phyloP scores from a whole-genome alignment of 2,888 invertebrate genomes.

The Lymantria monacha region DNA sequence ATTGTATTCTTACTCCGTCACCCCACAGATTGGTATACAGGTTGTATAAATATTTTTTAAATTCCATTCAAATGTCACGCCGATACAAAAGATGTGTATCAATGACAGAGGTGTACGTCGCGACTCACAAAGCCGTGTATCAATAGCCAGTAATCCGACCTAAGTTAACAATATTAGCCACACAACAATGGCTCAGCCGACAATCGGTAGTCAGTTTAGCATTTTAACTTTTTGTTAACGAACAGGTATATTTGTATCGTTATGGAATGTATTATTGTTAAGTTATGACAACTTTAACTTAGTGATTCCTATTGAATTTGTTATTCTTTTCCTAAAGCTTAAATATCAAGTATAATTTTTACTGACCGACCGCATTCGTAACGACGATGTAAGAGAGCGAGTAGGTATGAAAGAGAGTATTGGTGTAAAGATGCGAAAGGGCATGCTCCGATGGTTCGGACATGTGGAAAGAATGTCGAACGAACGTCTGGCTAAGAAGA shows the following conservation, averaged over 20 bases:
- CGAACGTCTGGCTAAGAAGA: too few relatives aligned
- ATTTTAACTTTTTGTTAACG: conserved; percentile 22
- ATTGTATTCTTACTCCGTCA: too few relatives aligned
- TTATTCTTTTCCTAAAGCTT: too few relatives aligned
- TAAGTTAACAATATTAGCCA: conserved; percentile 37
- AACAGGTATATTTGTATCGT: conserved; percentile 11
- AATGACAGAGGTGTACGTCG: conserved; percentile 24
- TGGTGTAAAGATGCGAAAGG: too few relatives aligned
- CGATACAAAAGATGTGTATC: conserved; percentile 31
- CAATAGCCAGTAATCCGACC: conserved; percentile 36
- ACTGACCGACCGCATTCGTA: too few relatives aligned
- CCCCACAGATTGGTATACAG: too few relatives aligned
- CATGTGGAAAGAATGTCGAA: too few relatives aligned
- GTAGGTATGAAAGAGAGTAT: too few relatives aligned
- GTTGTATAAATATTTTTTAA: conserved; percentile 6
- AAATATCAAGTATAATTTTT: too few relatives aligned
- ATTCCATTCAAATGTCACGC: conserved; percentile 27
- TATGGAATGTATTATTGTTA: not conserved
- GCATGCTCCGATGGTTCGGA: too few relatives aligned
- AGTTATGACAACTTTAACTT: not conserved
- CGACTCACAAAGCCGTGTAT: conserved; percentile 28
- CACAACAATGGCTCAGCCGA: conserved; percentile 32
- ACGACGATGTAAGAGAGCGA: too few relatives aligned
- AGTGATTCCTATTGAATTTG: not conserved
- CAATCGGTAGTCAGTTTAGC: conserved; percentile 27